Base-by-base conservation (phyloP, 2,113 vertebrate genomes). In the Castor canadensis region DNA sequence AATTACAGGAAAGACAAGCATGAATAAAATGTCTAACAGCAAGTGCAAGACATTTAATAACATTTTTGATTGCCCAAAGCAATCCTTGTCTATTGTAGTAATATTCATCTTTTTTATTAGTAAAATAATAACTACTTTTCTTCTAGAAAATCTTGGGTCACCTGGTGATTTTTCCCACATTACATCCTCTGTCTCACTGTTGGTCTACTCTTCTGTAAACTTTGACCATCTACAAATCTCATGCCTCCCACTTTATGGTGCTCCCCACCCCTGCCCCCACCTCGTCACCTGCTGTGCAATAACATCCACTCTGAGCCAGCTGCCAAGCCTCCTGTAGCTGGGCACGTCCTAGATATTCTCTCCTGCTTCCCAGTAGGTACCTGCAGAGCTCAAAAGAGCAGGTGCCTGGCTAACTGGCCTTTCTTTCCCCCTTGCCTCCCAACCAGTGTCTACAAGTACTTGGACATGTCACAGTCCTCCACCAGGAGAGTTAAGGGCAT, bases 311-410 rank as follows among this genome's bases (percentile, higher is more conserved):
- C 4, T 0, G 49, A 22, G n/a, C 32, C 35, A 1, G 22, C 8
- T 2, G 52, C 15, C 17, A 13, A 20, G 40, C 19, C 52, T 72
- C 40, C 26, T n/a, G 17, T 6, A 6, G 40, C 5, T 73, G 11
- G 15, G 26, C 22, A 1, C 6, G 20, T 3, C 45, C 22, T 17
- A 1, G 0, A 0, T 9, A 16, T 28, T 6, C 35, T 11, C 38
- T 13, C n/a, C 26, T 13, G 58, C 4, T 22, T 56, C 45, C 26
- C 17, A 5, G 1, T 9, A 15, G 2, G 32, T 24, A 8, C 10
- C 40, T 43, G 67, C 6, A 13, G 20, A 6, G 24, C 12, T 56
- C 30, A 9, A 4, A 2, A 26, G 38, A 28, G n/a, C 26, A 9
- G 22, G 12, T 1, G 16, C 2, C 35, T 45, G 69, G 2, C 0